A percentile compares a stretch with the other conserved stretches of the same genome.
phyloP scores from a whole-genome alignment of 2,113 vertebrate genomes.

The Ursus arctos region DNA sequence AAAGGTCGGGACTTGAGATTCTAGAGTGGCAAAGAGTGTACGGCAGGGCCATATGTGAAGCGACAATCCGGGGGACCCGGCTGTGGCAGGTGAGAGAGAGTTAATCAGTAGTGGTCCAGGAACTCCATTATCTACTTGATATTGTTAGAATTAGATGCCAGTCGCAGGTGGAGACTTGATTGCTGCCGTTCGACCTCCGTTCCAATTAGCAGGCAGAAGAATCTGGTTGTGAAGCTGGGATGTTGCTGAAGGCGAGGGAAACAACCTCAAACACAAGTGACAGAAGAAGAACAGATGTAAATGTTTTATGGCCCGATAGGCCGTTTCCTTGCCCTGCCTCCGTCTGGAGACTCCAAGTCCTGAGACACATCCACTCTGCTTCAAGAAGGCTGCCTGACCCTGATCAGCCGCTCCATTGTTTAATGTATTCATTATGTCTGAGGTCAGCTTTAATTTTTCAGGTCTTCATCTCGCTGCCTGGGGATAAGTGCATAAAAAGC shows the following conservation, averaged over 20 bases:
- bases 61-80: not conserved
- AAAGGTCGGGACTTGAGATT: not conserved
- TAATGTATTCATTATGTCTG: constrained; percentile 58
- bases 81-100: not conserved
- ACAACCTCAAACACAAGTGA: constrained; percentile 19
- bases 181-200: not conserved
- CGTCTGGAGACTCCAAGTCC: constrained; percentile 55
- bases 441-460: constrained; percentile 67
- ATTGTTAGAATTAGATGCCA: not conserved
- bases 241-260: constrained; percentile 38
- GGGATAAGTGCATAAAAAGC: constrained; percentile 56
- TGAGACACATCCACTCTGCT: constrained; percentile 43
- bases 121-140: not conserved
- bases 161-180: not conserved
- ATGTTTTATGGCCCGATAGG: constrained; percentile 22
- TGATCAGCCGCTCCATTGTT: not conserved
- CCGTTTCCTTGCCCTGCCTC: constrained; percentile 45
- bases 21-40: too few species aligned
- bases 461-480: constrained; percentile 38
- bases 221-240: not conserved
- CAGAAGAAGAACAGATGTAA: constrained; percentile 38
- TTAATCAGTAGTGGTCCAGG: not conserved
- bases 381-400: constrained; percentile 62
- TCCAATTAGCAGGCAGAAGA: constrained; percentile 4
- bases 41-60: too few species aligned